phyloP scores from a whole-genome alignment of 2,888 invertebrate genomes.

The Nomada ruficornis region DNA sequence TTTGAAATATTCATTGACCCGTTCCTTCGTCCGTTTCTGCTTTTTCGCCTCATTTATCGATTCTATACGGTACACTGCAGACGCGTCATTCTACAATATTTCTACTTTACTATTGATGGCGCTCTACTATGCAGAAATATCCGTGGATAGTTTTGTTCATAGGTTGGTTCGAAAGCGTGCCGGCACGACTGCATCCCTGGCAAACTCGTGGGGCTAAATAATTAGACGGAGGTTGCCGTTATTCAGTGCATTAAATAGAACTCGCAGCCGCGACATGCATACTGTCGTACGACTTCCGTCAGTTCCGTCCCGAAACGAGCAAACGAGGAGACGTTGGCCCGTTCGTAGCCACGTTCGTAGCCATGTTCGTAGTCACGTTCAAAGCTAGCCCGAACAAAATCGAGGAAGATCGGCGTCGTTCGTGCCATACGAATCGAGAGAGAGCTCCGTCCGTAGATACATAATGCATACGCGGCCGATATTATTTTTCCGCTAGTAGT shows the following conservation, averaged over 20 bases:
- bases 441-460: slow-evolving; percentile 54
- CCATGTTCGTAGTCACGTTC: background rate
- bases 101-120: background rate
- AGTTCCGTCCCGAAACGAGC: slow-evolving; percentile 50
- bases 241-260: slow-evolving; percentile 65
- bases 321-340: slow-evolving; percentile 24
- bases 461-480: slow-evolving; percentile 75
- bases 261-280: slow-evolving; percentile 48
- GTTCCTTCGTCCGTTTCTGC: slow-evolving; percentile 61
- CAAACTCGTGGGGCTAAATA: slow-evolving; percentile 58
- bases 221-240: slow-evolving; percentile 64
- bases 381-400: slow-evolving; percentile 33
- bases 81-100: slow-evolving; percentile 28
- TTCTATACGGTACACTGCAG: slow-evolving; percentile 27
- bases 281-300: slow-evolving; percentile 34
- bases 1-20: slow-evolving; percentile 66
- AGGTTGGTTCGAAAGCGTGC: background rate
- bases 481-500: slow-evolving; percentile 77
- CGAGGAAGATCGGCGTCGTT: slow-evolving; percentile 38
- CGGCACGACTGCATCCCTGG: background rate
- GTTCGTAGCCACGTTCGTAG: slow-evolving; percentile 18
- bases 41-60: slow-evolving; percentile 62
- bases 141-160: background rate
- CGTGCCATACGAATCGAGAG: slow-evolving; percentile 25
- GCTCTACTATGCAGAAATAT: background rate